Conservation (phyloP, 1,140 invertebrate genomes). For the Hypothenemus hampei region DNA sequence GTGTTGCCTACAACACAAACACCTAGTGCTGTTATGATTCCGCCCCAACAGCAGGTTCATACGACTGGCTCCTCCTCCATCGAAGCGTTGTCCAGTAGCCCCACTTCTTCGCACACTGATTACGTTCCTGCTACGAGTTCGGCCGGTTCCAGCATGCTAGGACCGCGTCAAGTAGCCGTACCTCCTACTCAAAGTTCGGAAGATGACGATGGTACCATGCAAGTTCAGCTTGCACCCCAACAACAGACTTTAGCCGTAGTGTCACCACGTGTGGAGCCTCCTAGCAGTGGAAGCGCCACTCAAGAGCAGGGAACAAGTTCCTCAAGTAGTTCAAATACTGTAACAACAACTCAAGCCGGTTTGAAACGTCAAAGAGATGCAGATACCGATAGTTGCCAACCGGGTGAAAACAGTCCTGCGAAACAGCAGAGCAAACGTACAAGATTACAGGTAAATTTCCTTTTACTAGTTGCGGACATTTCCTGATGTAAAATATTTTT, state of each 20-base stretch:
- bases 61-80: slow-evolving; percentile 54
- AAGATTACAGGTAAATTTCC: slow-evolving; percentile 26
- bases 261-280: slow-evolving; percentile 62
- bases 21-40: slow-evolving; percentile 51
- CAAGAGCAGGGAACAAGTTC: slow-evolving; percentile 41
- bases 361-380: slow-evolving; percentile 54
- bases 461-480: not conserved
- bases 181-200: slow-evolving; percentile 45
- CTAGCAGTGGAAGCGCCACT: slow-evolving; percentile 35
- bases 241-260: slow-evolving; percentile 69
- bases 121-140: slow-evolving; percentile 68
- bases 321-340: slow-evolving; percentile 44
- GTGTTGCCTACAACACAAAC: slow-evolving; percentile 66
- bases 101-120: slow-evolving; percentile 59
- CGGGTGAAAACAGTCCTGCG: slow-evolving; percentile 46
- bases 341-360: slow-evolving; percentile 57
- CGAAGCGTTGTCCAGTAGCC: slow-evolving; percentile 53
- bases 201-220: slow-evolving; percentile 41
- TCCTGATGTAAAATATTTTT: not conserved
- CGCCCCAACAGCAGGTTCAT: slow-evolving; percentile 57
- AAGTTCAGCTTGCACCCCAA: slow-evolving; percentile 43
- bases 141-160: slow-evolving; percentile 47
- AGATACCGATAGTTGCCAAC: slow-evolving; percentile 53
- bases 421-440: slow-evolving; percentile 46
- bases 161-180: slow-evolving; percentile 47